Base-by-base conservation (phyloP, 2,888 invertebrate genomes). In the Athripsodes cinereus region DNA sequence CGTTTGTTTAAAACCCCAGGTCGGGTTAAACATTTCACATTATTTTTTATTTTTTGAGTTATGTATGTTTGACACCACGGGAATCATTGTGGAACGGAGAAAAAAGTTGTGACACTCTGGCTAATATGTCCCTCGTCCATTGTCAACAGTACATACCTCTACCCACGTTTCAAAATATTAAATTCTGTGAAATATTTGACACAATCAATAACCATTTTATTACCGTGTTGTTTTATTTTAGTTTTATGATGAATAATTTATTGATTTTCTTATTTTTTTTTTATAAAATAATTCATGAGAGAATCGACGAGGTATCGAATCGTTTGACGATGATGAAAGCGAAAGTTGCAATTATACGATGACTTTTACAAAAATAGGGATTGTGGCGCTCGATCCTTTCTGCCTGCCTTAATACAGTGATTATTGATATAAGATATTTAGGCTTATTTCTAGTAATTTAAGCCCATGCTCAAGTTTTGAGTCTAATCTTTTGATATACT, bases 1-100 rank as follows among this genome's bases (percentile, higher is more conserved):
- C 26, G 44, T 44, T 16, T 44, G 44, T 44, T 44, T 44, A 2
- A 16, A 19, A n/a, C 19, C 26, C 50, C 50, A 13, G 50, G 50
- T 50, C 18, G 50, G 22, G 26, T 40, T 26, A 34, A 50, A 44
- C 50, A 58, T 46, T 46, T 53, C 11, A 19, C 16, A 31, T 31
- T 19, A 48, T 55, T 40, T 55, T 58, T 55, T 61, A 58, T 58
- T 55, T 61, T 58, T 61, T 61, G 55, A 55, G 49, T 61, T 53
- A 55, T 61, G 58, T 58, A 58, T 51, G 58, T 53, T 58, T 58
- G 55, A 57, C 48, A 47, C 34, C 53, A 26, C 51, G 34, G 58
- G 59, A 57, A 48, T 57, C 55, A 58, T 48, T 51, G 51, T 10
- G 13, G 21, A 11, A 26, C 26, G 50, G 31, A 20, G n/a, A 56